Base-by-base conservation (phyloP, 1,140 invertebrate species). In the Drosophila pectinifera region DNA sequence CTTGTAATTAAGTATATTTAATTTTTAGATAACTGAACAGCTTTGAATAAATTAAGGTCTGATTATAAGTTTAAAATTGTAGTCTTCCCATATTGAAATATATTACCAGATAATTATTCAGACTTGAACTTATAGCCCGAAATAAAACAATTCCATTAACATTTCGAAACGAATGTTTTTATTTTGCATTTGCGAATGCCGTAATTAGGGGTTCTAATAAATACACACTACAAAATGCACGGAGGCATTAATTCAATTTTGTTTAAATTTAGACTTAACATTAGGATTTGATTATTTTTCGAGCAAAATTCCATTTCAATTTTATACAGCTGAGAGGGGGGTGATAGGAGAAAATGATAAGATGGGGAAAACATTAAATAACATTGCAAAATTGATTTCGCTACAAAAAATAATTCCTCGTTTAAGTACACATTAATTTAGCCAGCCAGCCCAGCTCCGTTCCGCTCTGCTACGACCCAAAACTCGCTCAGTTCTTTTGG, bases 401-500 rank as follows among this genome's bases (percentile, higher is more conserved):
- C 84, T 89, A 90, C 84, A 89, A 89, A 89, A 89, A 89, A 89
- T 89, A 89, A 89, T 84, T 89, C 63, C 69, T 78, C 53, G 55
- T 83, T 78, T 75, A 72, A 64, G 75, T 72, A 78, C 65, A 68
- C 65, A 69, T 69, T 69, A 67, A 84, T 84, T 80, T 80, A 65
- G 80, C 59, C 56, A 70, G 67, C 67, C 67, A 70, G 72, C 61
- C 53, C 72, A 63, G 74, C 43, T 48, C 59, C 45, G 64, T 59
- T 65, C 59, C 34, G 62, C 49, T 85, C 80, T 67, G 74, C 56
- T 62, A 57, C 56, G 64, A 57, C 65, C 72, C 64, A 65, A 88
- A 86, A 80, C 84, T 89, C 72, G 80, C 80, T 89, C 84, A 89
- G 84, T 89, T 90, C 84, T 89, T 89, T 89, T 89, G 84, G 84